phyloP scores from a whole-genome alignment of 2,113 vertebrate genomes.

The Crotalus horridus region DNA sequence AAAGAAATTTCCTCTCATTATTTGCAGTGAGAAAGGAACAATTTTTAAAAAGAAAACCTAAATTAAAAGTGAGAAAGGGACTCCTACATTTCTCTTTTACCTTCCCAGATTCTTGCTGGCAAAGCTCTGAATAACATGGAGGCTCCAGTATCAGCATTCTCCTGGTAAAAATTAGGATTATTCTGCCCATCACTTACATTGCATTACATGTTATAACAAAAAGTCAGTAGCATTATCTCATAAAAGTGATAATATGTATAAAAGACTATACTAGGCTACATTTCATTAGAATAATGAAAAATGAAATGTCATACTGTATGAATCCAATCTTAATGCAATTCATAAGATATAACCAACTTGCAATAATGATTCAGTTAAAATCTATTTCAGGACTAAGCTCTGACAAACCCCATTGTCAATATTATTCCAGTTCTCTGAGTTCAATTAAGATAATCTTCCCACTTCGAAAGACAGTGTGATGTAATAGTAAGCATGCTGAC shows the following conservation, averaged over 20 bases:
- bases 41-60: not conserved
- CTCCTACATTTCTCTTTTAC: not conserved
- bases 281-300: slow-evolving; percentile 5
- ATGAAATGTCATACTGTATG: slow-evolving; percentile 2
- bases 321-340: slow-evolving; percentile 1
- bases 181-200: not conserved
- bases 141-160: not conserved
- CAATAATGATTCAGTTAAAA: not conserved
- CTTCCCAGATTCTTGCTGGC: not conserved
- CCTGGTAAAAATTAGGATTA: not conserved
- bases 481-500: not conserved
- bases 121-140: not conserved
- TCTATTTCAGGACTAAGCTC: not conserved
- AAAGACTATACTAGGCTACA: not conserved
- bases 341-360: not conserved
- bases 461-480: not conserved
- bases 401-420: not conserved
- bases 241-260: slow-evolving; percentile 1
- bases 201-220: not conserved
- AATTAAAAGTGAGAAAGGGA: not conserved
- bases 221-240: not conserved
- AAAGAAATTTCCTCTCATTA: not conserved
- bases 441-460: not conserved
- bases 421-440: not conserved
- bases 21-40: not conserved